Evolutionary conservation across 1,140 invertebrate genomes (phyloP).

Genomic region (Drosophila kohkoa): DNA sequence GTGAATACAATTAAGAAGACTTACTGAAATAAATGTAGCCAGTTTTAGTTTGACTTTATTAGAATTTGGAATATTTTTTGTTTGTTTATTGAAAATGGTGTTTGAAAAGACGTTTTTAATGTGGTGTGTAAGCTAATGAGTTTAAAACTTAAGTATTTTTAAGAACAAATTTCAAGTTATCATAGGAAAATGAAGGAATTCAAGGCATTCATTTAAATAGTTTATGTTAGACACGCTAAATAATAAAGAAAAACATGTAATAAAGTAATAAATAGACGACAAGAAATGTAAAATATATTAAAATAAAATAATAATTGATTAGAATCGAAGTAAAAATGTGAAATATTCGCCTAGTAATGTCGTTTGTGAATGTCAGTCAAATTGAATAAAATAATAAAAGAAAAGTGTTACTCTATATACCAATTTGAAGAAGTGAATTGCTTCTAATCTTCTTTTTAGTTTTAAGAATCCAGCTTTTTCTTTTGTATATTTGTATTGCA

Average conservation of each 20-base stretch:
- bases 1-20: conserved; percentile 31
- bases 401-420: conserved; percentile 73
- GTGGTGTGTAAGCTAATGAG: conserved; percentile 66
- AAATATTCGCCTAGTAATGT: conserved; percentile 68
- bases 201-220: conserved; percentile 59
- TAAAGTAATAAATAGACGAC: conserved; percentile 1
- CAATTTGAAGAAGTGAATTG: conserved; percentile 32
- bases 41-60: conserved; percentile 31
- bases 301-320: conserved; percentile 53
- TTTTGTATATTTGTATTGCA: neutral
- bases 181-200: conserved; percentile 25
- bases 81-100: conserved; percentile 35
- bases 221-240: conserved; percentile 43
- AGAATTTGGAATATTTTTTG: conserved; percentile 29
- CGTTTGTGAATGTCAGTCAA: conserved; percentile 77
- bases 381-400: conserved; percentile 64
- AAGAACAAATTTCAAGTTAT: conserved; percentile 49
- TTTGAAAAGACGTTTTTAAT: conserved; percentile 28
- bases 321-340: conserved; percentile 66
- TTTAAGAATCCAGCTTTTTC: neutral
- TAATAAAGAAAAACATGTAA: conserved; percentile 5
- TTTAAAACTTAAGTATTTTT: conserved; percentile 70
- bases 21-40: conserved; percentile 31
- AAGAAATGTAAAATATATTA: conserved; percentile 68
- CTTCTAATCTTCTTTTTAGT: neutral